These are phyloP conservation scores for Coecobrya sp. DNA, from an alignment of 2,888 invertebrate genomes.

Conservation along the genomic window DNA sequence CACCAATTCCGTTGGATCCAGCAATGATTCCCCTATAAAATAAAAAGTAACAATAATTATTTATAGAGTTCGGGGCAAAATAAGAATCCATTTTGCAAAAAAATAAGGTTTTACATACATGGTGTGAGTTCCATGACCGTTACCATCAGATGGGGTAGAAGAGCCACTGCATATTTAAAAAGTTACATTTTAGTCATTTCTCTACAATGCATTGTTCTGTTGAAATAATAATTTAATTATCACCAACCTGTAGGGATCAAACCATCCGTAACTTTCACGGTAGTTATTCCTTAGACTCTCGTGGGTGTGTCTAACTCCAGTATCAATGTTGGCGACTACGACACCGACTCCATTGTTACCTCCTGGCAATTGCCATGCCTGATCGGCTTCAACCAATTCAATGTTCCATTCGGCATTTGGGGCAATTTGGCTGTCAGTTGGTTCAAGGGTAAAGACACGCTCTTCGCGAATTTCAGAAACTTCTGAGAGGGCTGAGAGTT, in stretches of 20 bases:
- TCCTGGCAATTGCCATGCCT: slow-evolving; percentile 71
- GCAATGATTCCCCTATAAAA: slow-evolving; percentile 56
- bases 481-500: slow-evolving; percentile 30
- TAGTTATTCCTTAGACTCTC: slow-evolving; percentile 45
- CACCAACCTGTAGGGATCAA: slow-evolving; percentile 67
- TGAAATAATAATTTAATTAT: too few relatives aligned
- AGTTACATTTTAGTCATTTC: too few relatives aligned
- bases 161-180: neutral
- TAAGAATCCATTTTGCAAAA: too few relatives aligned
- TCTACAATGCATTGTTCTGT: neutral
- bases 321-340: slow-evolving; percentile 57
- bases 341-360: slow-evolving; percentile 69
- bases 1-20: slow-evolving; percentile 70
- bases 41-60: neutral
- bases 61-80: too few relatives aligned
- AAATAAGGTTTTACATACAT: neutral
- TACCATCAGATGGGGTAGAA: slow-evolving; percentile 39
- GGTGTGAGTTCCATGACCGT: slow-evolving; percentile 68
- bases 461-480: slow-evolving; percentile 55
- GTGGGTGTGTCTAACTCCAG: slow-evolving; percentile 63
- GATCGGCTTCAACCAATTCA: slow-evolving; percentile 61
- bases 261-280: slow-evolving; percentile 63
- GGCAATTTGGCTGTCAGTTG: neutral
- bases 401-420: slow-evolving; percentile 58
- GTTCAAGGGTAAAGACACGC: slow-evolving; percentile 12